phyloP scores from a whole-genome alignment of 2,113 vertebrate genomes.

The Polypterus senegalus region DNA sequence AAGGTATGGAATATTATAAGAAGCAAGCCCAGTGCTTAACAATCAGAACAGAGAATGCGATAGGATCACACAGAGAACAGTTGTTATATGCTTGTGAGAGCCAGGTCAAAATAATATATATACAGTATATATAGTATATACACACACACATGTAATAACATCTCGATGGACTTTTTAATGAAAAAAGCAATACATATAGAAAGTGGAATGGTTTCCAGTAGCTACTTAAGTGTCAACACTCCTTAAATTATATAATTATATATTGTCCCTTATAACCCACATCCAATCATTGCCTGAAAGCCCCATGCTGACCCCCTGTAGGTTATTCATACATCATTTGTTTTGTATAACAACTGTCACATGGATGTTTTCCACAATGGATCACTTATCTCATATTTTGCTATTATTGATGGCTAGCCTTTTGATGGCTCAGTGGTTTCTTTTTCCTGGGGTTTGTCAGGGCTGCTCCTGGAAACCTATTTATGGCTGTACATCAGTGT shows the following conservation, averaged over 20 bases:
- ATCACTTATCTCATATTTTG: slow-evolving; percentile 15
- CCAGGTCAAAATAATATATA: no score
- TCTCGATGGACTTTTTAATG: no score
- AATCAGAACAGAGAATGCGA: no score
- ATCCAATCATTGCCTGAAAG: slow-evolving; percentile 2
- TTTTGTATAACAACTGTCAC: slow-evolving; percentile 11
- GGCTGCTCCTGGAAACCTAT: slow-evolving; percentile 43
- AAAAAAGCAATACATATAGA: no score
- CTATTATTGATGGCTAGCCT: slow-evolving; percentile 28
- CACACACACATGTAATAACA: no score
- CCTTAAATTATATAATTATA: slow-evolving; percentile 7
- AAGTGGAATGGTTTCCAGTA: no score
- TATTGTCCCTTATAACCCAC: slow-evolving; percentile 1
- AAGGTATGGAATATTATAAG: no score
- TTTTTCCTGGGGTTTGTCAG: slow-evolving; percentile 28
- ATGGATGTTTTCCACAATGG: slow-evolving; percentile 5
- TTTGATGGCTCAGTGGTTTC: slow-evolving; percentile 28
- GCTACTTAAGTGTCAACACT: no score
- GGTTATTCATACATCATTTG: slow-evolving; percentile 9
- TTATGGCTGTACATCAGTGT: slow-evolving; percentile 33
- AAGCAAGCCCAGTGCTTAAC: no score
- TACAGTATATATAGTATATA: no score
- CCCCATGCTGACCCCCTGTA: slow-evolving; percentile 1
- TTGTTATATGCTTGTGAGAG: no score
- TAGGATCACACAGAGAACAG: no score